Evolutionary conservation across 2,113 vertebrate genomes (phyloP).

Genomic region (Pandion haliaetus): DNA sequence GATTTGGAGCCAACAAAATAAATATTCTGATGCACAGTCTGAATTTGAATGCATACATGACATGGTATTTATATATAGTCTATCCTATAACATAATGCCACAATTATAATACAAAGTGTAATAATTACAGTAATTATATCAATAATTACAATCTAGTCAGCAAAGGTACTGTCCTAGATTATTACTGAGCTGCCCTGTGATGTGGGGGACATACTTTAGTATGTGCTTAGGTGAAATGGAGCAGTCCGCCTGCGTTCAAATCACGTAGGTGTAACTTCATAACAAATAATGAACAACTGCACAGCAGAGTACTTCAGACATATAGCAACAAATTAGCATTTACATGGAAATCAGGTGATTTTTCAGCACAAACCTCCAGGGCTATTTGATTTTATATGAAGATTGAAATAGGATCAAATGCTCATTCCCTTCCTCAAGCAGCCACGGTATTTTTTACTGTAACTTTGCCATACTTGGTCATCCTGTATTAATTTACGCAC

Average conservation of each 20-base stretch:
- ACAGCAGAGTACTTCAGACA: neutral
- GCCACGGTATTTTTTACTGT: neutral
- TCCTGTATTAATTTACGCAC: rapidly evolving
- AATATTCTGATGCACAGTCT: neutral
- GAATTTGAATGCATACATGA: neutral
- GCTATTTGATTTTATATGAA: neutral
- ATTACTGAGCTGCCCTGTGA: neutral
- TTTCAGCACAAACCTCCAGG: neutral
- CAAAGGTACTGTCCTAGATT: neutral
- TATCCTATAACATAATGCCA: neutral
- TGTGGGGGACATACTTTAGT: neutral
- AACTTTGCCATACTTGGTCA: neutral
- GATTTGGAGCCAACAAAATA: neutral
- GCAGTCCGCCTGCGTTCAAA: neutral
- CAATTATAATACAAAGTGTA: neutral
- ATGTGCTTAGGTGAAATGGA: neutral
- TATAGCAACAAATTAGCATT: neutral
- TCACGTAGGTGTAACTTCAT: neutral
- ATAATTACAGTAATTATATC: neutral
- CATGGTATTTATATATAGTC: neutral
- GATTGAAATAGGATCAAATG: neutral
- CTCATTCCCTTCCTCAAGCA: neutral
- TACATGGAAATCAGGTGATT: neutral
- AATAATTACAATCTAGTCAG: neutral
- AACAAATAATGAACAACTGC: neutral